A percentile compares a stretch with the other conserved stretches of the same genome.
Conservation (phyloP, 92 coral and sea anemone species). For the Micromussa lordhowensis region DNA sequence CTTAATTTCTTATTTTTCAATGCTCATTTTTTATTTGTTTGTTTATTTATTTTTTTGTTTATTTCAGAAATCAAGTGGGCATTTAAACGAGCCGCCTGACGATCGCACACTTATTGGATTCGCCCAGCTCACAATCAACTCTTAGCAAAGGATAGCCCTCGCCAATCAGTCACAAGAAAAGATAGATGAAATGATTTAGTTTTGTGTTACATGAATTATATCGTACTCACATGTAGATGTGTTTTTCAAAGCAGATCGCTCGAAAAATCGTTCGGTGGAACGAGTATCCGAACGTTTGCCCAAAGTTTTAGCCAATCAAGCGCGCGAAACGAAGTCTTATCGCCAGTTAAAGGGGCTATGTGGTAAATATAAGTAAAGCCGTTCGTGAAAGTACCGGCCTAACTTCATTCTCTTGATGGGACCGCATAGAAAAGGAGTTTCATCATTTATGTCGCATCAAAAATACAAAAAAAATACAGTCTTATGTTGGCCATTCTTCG, state of each 20-base stretch:
- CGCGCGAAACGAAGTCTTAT: too few relatives aligned
- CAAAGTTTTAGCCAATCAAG: not conserved
- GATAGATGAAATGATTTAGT: not conserved
- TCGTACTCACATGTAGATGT: not conserved
- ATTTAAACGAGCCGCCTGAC: slow-evolving; percentile 67
- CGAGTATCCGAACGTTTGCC: not conserved
- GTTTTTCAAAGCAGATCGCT: not conserved
- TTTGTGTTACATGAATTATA: not conserved
- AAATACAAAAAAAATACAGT: too few relatives aligned
- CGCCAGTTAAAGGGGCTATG: too few relatives aligned
- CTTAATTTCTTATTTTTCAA: not conserved
- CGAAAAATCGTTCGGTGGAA: not conserved
- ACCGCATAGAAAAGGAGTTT: too few relatives aligned
- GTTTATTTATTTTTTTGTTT: not conserved
- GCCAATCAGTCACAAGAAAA: not conserved
- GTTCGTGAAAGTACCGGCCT: too few relatives aligned
- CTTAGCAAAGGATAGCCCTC: slow-evolving; percentile 12
- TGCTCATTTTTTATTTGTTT: too few relatives aligned
- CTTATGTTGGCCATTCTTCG: too few relatives aligned
- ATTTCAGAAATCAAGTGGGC: slow-evolving; percentile 71
- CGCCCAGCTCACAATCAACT: slow-evolving; percentile 88
- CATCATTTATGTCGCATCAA: too few relatives aligned
- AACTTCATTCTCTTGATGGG: too few relatives aligned
- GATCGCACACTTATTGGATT: slow-evolving; percentile 84
- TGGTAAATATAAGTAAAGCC: too few relatives aligned